These are phyloP conservation scores for Chaetops frenatus DNA, from an alignment of 2,113 vertebrate species.

Conservation along the genomic window DNA sequence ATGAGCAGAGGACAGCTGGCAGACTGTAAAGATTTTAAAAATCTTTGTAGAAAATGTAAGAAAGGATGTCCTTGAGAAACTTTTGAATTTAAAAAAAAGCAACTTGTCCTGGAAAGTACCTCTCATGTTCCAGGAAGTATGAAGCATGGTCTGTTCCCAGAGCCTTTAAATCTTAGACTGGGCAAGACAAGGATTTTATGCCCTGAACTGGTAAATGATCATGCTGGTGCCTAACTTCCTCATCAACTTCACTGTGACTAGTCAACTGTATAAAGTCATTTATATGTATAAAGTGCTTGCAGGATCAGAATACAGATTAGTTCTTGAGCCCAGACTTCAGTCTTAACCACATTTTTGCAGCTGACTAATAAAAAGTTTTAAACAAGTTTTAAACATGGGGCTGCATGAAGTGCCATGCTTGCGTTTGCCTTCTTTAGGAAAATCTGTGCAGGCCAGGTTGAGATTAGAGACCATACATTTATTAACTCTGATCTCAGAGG, in stretches of 20 bases:
- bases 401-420: background rate
- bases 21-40: background rate
- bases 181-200: conserved; percentile 24
- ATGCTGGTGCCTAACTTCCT: background rate
- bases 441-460: background rate
- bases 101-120: background rate
- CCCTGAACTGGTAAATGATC: conserved; percentile 18
- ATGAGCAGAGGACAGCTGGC: background rate
- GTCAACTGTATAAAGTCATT: conserved; percentile 19
- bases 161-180: background rate
- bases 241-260: background rate
- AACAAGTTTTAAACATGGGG: background rate
- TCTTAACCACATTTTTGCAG: background rate
- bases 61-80: background rate
- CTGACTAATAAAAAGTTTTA: background rate
- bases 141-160: background rate
- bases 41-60: background rate
- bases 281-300: background rate
- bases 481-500: background rate
- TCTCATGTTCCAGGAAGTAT: background rate
- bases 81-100: background rate
- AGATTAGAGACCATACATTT: background rate
- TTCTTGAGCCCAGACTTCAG: background rate
- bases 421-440: background rate
- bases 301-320: conserved; percentile 17